A percentile compares a stretch with the other conserved stretches of the same genome.
Conservation (phyloP, 2,888 invertebrate genomes). For the Tetranychus piercei region DNA sequence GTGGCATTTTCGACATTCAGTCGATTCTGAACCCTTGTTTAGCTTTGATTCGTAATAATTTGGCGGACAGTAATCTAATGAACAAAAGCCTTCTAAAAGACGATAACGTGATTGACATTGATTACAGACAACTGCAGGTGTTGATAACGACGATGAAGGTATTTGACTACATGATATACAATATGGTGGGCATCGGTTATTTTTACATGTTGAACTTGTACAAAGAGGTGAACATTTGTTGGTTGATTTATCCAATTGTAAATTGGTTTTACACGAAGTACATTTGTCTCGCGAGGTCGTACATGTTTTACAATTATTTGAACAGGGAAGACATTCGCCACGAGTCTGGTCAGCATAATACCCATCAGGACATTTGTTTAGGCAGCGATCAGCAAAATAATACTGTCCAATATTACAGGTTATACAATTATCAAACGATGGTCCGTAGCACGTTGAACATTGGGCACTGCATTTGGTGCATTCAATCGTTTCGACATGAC, state of each 20-base stretch:
- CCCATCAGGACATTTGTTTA: conserved; percentile 71
- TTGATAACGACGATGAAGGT: conserved; percentile 49
- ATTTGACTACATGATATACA: not conserved
- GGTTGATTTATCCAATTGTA: not conserved
- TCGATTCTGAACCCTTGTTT: not conserved
- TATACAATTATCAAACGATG: conserved; percentile 65
- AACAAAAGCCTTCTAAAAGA: conserved; percentile 1
- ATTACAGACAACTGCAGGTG: conserved; percentile 28
- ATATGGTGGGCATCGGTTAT: not conserved
- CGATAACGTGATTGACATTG: not conserved
- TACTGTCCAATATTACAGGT: conserved; percentile 47
- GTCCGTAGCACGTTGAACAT: conserved; percentile 69
- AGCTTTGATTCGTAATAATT: conserved; percentile 45
- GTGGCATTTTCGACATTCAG: conserved; percentile 33
- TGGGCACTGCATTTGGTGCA: conserved; percentile 76
- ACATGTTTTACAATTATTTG: conserved; percentile 23
- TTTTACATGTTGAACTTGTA: not conserved
- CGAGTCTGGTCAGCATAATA: conserved; percentile 55
- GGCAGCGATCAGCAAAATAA: conserved; percentile 61
- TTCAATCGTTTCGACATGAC: conserved; percentile 50
- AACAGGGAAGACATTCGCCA: conserved; percentile 23
- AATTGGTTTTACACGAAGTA: conserved; percentile 20
- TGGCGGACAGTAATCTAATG: conserved; percentile 42
- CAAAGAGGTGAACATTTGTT: conserved; percentile 1
- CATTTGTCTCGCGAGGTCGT: conserved; percentile 17